Base-by-base conservation (phyloP, 2,797 vertebrate genomes). In the Arremon aurantiirostris region DNA sequence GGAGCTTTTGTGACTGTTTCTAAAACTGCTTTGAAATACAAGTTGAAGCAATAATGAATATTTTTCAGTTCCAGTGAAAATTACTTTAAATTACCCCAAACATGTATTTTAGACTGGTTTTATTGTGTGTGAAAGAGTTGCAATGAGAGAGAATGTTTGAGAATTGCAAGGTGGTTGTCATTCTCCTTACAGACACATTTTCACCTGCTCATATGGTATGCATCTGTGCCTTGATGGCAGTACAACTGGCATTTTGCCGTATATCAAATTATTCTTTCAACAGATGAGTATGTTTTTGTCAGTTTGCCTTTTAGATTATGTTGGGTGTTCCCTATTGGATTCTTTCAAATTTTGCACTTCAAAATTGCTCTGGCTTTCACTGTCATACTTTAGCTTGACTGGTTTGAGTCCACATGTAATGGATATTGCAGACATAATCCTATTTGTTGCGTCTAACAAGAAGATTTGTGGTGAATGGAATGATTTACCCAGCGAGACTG, bases 381-480 rank as follows among this genome's bases (percentile, higher is more conserved):
- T 52, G 9, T 64, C 55, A 68, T 83, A 77, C 65, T 82, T 93
- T 84, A 88, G 28, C 32, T 75, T 68, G 69, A 77, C 70, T 73
- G 61, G 16, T 83, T n/a, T 46, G 91, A 89, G 86, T 87, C 37
- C 76, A 30, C 1, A 1, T 39, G 49, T 69, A 13, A 27, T 16
- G 26, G 63, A 28, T 91, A 82, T 92, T 71, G n/a, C 60, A 68
- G 55, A 92, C 50, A 73, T 87, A 91, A 92, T 94, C n/a, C 66
- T 56, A 76, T 94, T 78, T 94, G 70, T 84, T 77, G 76, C 72
- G 75, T 83, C 35, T 95, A 79, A 46, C 47, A 52, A 75, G 89
- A 96, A 47, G 10, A 15, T 91, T 93, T 93, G 76, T 94, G 84
- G 80, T 95, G 92, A 94, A 66, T 90, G 88, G 80, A 95, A 87